Evolutionary conservation across 2,113 vertebrate genomes (phyloP).

Genomic region (Pseudolaguvia tuberculata): DNA sequence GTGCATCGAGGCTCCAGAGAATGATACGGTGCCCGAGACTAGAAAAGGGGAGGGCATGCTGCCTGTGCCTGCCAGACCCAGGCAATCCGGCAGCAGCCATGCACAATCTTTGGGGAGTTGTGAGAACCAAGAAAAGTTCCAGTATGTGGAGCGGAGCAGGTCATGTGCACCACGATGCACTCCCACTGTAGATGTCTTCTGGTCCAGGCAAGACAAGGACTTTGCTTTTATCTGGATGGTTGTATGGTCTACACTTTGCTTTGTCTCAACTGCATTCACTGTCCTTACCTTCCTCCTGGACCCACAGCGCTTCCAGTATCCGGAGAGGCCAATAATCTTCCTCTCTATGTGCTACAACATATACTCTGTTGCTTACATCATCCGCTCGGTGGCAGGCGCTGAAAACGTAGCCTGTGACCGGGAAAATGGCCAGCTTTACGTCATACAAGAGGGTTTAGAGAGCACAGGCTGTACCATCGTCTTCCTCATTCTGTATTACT

Average conservation of each 20-base stretch:
- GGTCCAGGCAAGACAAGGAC: slow-evolving; percentile 81
- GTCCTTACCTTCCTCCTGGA: slow-evolving; percentile 84
- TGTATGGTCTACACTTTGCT: slow-evolving; percentile 81
- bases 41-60: slow-evolving; percentile 73
- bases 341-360: slow-evolving; percentile 87
- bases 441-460: slow-evolving; percentile 83
- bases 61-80: slow-evolving; percentile 65
- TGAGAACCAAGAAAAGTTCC: slow-evolving; percentile 78
- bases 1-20: slow-evolving; percentile 84
- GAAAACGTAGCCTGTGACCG: slow-evolving; percentile 82
- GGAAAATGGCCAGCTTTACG: slow-evolving; percentile 75
- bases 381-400: slow-evolving; percentile 75
- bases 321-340: slow-evolving; percentile 84
- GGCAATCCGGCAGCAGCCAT: slow-evolving; percentile 50
- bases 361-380: slow-evolving; percentile 82
- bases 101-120: slow-evolving; percentile 61
- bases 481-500: slow-evolving; percentile 84
- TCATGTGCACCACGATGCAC: slow-evolving; percentile 76
- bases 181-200: slow-evolving; percentile 77
- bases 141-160: slow-evolving; percentile 77
- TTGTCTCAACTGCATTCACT: slow-evolving; percentile 81
- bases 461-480: slow-evolving; percentile 82
- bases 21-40: slow-evolving; percentile 64
- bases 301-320: slow-evolving; percentile 84
- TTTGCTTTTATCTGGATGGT: slow-evolving; percentile 84